phyloP scores from a whole-genome alignment of 2,113 vertebrate species.

The Pedionomus torquatus region DNA sequence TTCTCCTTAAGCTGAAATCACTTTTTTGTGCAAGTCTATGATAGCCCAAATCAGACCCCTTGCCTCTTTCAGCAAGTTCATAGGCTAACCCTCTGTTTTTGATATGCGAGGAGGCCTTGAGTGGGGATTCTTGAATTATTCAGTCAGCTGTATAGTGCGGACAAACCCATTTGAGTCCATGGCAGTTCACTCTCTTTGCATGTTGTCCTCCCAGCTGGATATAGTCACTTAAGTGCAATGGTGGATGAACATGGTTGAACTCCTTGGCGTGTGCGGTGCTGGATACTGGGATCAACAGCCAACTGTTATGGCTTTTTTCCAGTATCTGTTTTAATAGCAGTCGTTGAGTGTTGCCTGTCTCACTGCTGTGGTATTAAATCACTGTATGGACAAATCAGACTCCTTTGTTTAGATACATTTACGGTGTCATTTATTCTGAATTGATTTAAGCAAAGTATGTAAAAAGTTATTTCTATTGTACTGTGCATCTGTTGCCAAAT shows the following conservation, averaged over 20 bases:
- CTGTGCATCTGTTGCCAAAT: neutral
- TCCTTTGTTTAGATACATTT: neutral
- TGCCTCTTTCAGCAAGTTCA: neutral
- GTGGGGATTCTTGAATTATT: neutral
- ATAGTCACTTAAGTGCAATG: neutral
- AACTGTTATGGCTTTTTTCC: neutral
- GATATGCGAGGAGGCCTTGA: neutral
- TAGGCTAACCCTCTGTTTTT: neutral
- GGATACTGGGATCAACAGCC: fast-evolving
- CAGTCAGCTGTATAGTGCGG: neutral
- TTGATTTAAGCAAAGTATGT: neutral
- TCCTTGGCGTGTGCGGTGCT: neutral
- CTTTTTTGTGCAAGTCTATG: neutral
- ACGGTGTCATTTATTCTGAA: neutral
- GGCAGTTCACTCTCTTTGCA: neutral
- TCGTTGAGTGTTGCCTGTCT: neutral
- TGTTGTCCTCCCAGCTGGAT: neutral
- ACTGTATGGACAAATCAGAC: neutral
- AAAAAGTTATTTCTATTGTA: neutral
- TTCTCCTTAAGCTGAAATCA: neutral
- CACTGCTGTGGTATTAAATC: neutral
- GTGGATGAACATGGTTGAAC: neutral
- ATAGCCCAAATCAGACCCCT: neutral
- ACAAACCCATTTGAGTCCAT: neutral
- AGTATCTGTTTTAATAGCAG: neutral